These are phyloP conservation scores for Arothron firmamentum DNA, from an alignment of 2,113 vertebrate species.

Conservation along the genomic window DNA sequence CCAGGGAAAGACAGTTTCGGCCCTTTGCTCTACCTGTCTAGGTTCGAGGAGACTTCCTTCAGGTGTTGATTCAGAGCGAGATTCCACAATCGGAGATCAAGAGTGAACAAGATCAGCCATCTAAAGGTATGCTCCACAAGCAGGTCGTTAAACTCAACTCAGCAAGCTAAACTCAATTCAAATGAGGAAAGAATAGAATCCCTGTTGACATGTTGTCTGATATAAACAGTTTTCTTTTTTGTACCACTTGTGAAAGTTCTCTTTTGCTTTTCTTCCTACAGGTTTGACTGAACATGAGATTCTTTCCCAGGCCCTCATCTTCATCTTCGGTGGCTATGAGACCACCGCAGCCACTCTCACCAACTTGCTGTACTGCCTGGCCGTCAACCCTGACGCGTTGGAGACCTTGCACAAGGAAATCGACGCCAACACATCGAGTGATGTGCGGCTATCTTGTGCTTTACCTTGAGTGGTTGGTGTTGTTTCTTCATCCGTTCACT, in stretches of 20 bases:
- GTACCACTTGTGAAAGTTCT: neutral
- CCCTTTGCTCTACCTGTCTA: conserved; percentile 37
- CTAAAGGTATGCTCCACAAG: conserved; percentile 43
- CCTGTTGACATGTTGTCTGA: too few relatives aligned
- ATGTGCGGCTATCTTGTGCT: conserved; percentile 31
- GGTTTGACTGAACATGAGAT: conserved; percentile 68
- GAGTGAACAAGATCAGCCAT: conserved; percentile 45
- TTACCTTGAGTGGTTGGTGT: neutral
- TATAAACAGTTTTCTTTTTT: neutral
- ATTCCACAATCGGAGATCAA: conserved; percentile 28
- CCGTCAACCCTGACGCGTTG: conserved; percentile 50
- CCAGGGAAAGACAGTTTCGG: too few relatives aligned
- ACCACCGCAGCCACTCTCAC: conserved; percentile 51
- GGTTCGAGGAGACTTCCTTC: conserved; percentile 79
- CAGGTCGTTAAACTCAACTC: neutral
- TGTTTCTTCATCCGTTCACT: neutral
- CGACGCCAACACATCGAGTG: conserved; percentile 31
- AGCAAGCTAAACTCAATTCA: neutral
- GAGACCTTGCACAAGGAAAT: conserved; percentile 54
- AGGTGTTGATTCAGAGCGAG: conserved; percentile 81
- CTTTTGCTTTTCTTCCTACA: conserved; percentile 5
- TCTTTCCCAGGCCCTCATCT: conserved; percentile 62
- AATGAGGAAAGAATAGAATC: too few relatives aligned
- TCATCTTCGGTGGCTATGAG: conserved; percentile 62
- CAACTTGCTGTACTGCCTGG: conserved; percentile 49